Percentiles rank a stretch among this genome's conserved stretches.
Evolutionary conservation across 2,113 vertebrate species (phyloP).

Genomic region (Cichladusa arquata): DNA sequence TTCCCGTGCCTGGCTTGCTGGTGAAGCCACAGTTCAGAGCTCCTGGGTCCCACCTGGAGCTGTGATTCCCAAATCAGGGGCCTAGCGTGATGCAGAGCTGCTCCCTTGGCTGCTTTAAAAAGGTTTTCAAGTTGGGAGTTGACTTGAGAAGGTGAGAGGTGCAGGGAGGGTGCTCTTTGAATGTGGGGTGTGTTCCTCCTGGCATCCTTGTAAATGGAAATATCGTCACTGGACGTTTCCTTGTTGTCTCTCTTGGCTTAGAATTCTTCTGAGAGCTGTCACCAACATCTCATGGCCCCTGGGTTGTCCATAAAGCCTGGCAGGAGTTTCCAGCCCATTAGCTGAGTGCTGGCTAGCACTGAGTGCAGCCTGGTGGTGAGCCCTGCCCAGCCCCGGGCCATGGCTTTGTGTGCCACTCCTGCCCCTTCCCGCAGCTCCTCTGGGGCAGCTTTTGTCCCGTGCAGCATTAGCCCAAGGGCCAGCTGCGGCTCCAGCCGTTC

Average conservation of each 20-base stretch:
- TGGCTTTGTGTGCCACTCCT: neutral
- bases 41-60: neutral
- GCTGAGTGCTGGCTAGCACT: neutral
- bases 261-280: neutral
- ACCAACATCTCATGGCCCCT: neutral
- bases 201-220: neutral
- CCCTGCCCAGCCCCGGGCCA: neutral
- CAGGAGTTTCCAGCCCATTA: neutral
- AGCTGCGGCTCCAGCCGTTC: neutral
- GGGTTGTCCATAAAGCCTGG: neutral
- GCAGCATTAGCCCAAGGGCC: neutral
- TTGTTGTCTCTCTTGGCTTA: neutral
- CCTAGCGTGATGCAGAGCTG: accelerated
- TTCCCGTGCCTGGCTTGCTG: neutral
- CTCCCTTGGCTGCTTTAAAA: neutral
- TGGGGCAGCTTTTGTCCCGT: neutral
- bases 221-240: neutral
- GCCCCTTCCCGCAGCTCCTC: neutral
- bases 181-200: accelerated
- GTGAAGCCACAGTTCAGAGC: neutral
- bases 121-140: neutral
- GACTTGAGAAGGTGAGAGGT: neutral
- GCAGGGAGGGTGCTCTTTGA: neutral
- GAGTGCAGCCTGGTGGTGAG: neutral
- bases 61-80: neutral